These are phyloP conservation scores for Pectinophora gossypiella DNA, from an alignment of 1,140 invertebrate genomes.

Conservation along the genomic window DNA sequence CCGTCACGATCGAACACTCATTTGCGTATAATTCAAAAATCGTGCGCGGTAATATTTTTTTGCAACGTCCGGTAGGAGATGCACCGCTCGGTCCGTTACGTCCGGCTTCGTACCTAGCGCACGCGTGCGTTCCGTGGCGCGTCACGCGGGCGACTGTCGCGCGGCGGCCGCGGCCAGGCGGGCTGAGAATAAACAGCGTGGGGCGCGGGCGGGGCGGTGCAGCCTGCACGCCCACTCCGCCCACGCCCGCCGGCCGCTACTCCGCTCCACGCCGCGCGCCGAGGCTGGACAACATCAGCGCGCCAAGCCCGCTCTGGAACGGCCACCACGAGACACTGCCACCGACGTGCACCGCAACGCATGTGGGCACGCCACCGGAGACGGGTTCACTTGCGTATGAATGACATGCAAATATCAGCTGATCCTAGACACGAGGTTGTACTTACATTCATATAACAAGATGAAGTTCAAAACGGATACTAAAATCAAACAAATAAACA, in stretches of 20 bases:
- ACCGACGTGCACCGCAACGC: too few species aligned
- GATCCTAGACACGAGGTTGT: too few species aligned
- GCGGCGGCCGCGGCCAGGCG: slow-evolving; percentile 47
- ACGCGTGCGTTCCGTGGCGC: slow-evolving; percentile 49
- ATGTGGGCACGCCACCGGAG: not conserved
- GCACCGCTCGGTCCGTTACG: slow-evolving; percentile 50
- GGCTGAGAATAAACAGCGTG: slow-evolving; percentile 65
- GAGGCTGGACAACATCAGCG: not conserved
- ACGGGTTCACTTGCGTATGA: not conserved
- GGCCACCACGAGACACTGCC: too few species aligned
- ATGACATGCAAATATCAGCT: not conserved
- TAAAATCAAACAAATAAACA: too few species aligned
- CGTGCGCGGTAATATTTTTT: slow-evolving; percentile 34
- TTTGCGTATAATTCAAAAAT: not conserved
- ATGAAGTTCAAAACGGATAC: too few species aligned
- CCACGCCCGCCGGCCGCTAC: slow-evolving; percentile 48
- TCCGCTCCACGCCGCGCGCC: slow-evolving; percentile 22
- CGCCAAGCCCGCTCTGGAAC: not conserved
- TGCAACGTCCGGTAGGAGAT: slow-evolving; percentile 50
- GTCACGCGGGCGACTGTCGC: slow-evolving; percentile 68
- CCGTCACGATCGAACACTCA: slow-evolving; percentile 14
- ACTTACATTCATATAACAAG: too few species aligned
- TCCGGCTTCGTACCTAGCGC: slow-evolving; percentile 38
- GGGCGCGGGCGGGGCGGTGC: slow-evolving; percentile 48
- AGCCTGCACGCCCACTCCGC: slow-evolving; percentile 50